Base-by-base conservation (phyloP, 2,113 vertebrate species). In the Hippopotamus amphibius region DNA sequence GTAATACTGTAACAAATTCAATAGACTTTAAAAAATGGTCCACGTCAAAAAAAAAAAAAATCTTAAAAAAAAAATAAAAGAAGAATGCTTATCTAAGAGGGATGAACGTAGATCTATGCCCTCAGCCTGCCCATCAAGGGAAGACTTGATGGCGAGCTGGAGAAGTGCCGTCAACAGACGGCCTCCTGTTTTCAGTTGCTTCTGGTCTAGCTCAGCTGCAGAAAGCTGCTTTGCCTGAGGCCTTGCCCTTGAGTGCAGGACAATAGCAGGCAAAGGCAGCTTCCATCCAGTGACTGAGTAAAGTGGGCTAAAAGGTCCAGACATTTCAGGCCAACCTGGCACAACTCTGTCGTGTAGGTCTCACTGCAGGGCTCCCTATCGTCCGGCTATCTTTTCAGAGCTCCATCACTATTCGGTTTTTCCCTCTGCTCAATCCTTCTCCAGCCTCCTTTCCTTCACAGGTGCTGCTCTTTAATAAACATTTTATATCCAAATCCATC, bases 311-410 rank as follows among this genome's bases (percentile, higher is more conserved):
- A 26, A 57, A 21, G 13, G 0, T 6, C 21, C 5, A 43, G 10
- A 0, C 10, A 30, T 68, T 61, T 61, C 4, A 24, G 5, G 3
- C 28, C 21, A 74, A 14, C 2, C 0, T 71, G 57, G 0, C 13
- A 30, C 16, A 74, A 19, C 7, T 43, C 7, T 33, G 0, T 0
- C 1, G 2, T 63, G 3, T 1, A 46, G 9, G 8, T 16, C 1
- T 68, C 8, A 28, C 26, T 85, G 22, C 16, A 53, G 3, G 3
- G 7, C 66, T 55, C 16, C 12, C 63, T 22, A 2, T 1, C 22
- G 37, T 37, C 37, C 37, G 37, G 37, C 37, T 37, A 37, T 37
- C 37, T 37, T 37, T 37, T 37, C 24, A 81, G 9, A 69, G 22
- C 1, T 43, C 12, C 0, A 6, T 11, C 30, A 37, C 2, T 68